phyloP scores from a whole-genome alignment of 2,113 vertebrate species.

The Serinus canaria region DNA sequence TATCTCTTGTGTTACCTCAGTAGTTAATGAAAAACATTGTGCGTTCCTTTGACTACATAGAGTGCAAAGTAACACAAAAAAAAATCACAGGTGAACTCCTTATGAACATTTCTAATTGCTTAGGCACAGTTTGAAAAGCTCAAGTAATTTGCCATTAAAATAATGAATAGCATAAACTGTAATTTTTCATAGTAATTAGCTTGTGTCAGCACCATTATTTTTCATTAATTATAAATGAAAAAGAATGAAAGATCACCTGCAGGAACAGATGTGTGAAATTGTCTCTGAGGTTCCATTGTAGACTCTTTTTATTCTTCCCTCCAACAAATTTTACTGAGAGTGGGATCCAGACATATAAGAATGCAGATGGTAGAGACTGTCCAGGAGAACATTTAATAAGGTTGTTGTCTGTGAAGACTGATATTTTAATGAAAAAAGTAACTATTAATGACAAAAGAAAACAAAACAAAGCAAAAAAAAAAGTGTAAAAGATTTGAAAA shows the following conservation, averaged over 20 bases:
- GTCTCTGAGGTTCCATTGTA: constrained; percentile 50
- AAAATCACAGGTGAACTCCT: constrained; percentile 65
- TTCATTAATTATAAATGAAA: constrained; percentile 81
- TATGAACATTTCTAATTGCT: constrained; percentile 72
- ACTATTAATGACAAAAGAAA: not conserved
- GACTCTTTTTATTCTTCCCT: not conserved
- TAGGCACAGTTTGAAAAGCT: constrained; percentile 72
- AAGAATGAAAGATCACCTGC: constrained; percentile 74
- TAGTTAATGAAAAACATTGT: constrained; percentile 62
- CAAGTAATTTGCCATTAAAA: constrained; percentile 74
- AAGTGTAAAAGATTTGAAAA: not conserved
- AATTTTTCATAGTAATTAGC: constrained; percentile 82
- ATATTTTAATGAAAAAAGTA: not conserved
- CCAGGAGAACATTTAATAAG: not conserved
- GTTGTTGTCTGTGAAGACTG: not conserved
- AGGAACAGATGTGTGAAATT: constrained; percentile 77
- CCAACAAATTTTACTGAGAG: not conserved
- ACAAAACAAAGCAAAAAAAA: not conserved
- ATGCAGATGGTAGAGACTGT: not conserved
- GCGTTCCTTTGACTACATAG: constrained; percentile 41
- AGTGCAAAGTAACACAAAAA: constrained; percentile 49
- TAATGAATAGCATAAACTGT: constrained; percentile 79
- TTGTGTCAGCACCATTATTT: constrained; percentile 81
- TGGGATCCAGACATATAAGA: not conserved
- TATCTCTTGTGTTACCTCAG: constrained; percentile 50